These are phyloP conservation scores for Podiceps cristatus DNA, from an alignment of 2,113 vertebrate species.

Conservation along the genomic window DNA sequence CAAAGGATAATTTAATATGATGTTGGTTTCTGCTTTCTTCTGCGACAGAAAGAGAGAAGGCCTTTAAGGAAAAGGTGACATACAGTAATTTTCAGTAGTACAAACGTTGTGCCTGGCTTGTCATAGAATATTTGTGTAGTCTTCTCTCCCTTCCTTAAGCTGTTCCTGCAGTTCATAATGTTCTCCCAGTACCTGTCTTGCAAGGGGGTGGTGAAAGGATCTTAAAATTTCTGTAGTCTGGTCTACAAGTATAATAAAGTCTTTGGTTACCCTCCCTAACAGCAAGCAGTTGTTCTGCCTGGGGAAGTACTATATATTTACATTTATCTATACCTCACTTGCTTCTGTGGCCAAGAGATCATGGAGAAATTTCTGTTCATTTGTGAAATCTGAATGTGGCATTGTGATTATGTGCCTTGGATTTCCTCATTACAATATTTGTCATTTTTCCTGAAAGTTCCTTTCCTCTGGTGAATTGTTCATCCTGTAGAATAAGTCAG, in stretches of 20 bases:
- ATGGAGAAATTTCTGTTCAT: not conserved
- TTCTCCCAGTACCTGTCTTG: not conserved
- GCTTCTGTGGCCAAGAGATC: not conserved
- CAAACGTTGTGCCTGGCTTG: not conserved
- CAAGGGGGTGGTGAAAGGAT: not conserved
- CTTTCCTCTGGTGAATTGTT: conserved; percentile 65
- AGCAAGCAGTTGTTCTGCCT: not conserved
- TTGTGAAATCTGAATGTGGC: conserved; percentile 13
- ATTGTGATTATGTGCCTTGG: conserved; percentile 39
- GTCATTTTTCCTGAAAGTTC: conserved; percentile 63
- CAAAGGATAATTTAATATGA: not conserved
- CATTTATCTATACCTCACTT: not conserved
- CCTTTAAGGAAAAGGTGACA: conserved; percentile 4
- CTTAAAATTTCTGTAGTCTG: not conserved
- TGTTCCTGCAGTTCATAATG: not conserved
- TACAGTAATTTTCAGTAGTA: not conserved
- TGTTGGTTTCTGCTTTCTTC: not conserved
- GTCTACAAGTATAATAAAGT: not conserved
- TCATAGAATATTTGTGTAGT: not conserved
- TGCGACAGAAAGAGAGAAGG: not conserved
- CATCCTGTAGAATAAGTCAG: conserved; percentile 61
- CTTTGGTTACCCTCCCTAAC: not conserved
- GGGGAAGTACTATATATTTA: not conserved
- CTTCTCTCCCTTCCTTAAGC: not conserved
- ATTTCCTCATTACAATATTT: conserved; percentile 62